Evolutionary conservation across 2,888 invertebrate genomes (phyloP).

Genomic region (Drosophila silvestris): DNA sequence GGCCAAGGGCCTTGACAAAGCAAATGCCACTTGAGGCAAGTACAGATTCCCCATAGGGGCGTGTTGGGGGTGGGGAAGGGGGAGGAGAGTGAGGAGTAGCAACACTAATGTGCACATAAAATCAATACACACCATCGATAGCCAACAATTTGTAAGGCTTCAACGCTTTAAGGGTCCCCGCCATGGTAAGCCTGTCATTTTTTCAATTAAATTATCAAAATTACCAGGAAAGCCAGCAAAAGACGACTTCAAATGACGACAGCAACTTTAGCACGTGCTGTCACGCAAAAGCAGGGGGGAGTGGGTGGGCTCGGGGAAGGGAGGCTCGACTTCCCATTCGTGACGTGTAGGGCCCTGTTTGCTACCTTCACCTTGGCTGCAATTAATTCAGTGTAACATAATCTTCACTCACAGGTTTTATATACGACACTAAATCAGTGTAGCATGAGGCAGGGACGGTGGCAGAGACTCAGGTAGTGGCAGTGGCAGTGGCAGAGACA

Average conservation of each 20-base stretch:
- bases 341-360: constrained; percentile 24
- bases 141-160: constrained; percentile 65
- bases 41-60: constrained; percentile 15
- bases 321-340: constrained; percentile 18
- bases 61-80: background rate
- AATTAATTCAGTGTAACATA: constrained; percentile 82
- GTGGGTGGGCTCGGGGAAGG: background rate
- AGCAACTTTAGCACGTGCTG: constrained; percentile 77
- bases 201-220: constrained; percentile 79
- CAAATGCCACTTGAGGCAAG: constrained; percentile 54
- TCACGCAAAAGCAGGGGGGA: constrained; percentile 27
- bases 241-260: constrained; percentile 27
- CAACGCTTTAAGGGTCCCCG: constrained; percentile 21
- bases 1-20: constrained; percentile 8
- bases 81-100: background rate
- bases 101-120: constrained; percentile 40
- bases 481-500: background rate
- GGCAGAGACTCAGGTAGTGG: background rate
- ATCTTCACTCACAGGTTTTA: constrained; percentile 81
- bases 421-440: constrained; percentile 79
- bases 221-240: constrained; percentile 48
- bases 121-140: constrained; percentile 52
- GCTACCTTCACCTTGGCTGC: constrained; percentile 78
- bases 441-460: constrained; percentile 32
- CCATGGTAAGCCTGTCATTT: constrained; percentile 61